Evolutionary conservation across 2,888 invertebrate genomes (phyloP), one percentile per base, ranked within the genome.

Genomic region (Drosophila lutescens): DNA sequence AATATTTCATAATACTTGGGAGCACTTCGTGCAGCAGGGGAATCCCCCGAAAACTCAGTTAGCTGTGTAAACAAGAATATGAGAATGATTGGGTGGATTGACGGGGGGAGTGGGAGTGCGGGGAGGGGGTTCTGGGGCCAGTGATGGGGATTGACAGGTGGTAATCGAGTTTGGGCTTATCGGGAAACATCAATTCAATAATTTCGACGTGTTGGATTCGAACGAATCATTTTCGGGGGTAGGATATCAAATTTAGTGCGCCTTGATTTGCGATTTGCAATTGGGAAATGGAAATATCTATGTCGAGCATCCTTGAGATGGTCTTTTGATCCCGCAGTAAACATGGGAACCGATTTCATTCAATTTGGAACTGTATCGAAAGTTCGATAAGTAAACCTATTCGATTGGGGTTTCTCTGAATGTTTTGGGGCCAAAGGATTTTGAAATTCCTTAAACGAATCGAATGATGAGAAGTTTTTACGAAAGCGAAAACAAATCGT

Each of bases 1-100:
- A 88, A 83, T 83, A 88, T 88, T 83, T 83, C 72, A 83, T 78
- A 72, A 86, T 76, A 78, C 78, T 84, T 76, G 78, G 44, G 53
- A 34, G 32, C 38, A 17, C 34, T 15, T 12, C 30, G 59, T 10
- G 36, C 40, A 9, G 38, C 13, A 17, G 69, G 55, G 38, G 30
- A 46, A 32, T 17, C 55, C 68, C 34, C 36, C 17, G 17, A 47
- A 46, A 15, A 65, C 49, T 50, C 51, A 68, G 47, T 69, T 67
- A 49, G 57, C 56, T 68, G 56, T 38, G 66, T 54, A 66, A 54
- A 54, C 69, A 68, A 32, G 46, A 17, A 44, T 44, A 67, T 32
- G 38, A 32, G 67, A 46, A 67, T 53, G 67, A 54, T 67, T 61
- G 61, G 38, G 38, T 17, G 36, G 66, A 65, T 68, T 53, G 44